These are phyloP conservation scores for Bettongia penicillata DNA, from an alignment of 2,113 vertebrate genomes.

Conservation along the genomic window DNA sequence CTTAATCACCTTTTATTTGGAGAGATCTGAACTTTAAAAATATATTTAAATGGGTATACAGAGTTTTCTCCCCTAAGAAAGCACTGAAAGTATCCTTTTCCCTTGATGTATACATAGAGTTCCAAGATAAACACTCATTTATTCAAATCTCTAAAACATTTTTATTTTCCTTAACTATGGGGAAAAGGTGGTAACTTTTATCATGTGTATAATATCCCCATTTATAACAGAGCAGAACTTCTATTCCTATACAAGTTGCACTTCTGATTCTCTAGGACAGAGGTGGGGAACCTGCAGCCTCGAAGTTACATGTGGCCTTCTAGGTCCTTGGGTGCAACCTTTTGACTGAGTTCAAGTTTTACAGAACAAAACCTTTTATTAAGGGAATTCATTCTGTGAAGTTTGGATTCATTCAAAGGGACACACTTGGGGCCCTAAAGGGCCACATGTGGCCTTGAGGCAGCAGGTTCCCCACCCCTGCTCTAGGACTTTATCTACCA, in stretches of 20 bases:
- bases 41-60: too few relatives aligned
- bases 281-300: too few relatives aligned
- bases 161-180: constrained; percentile 52
- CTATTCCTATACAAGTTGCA: constrained; percentile 43
- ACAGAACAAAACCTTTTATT: too few relatives aligned
- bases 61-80: constrained; percentile 32
- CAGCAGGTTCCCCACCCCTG: too few relatives aligned
- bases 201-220: constrained; percentile 28
- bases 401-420: too few relatives aligned
- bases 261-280: constrained; percentile 39
- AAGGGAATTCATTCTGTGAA: too few relatives aligned
- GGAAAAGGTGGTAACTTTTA: constrained; percentile 37
- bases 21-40: constrained; percentile 29
- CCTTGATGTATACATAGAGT: constrained; percentile 22
- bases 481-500: too few relatives aligned
- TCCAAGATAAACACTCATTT: constrained; percentile 56
- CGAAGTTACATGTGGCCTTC: too few relatives aligned
- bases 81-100: constrained; percentile 56
- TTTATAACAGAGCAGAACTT: constrained; percentile 34
- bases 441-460: too few relatives aligned
- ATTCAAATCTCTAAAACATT: constrained; percentile 60
- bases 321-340: too few relatives aligned
- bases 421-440: too few relatives aligned
- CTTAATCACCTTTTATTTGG: constrained; percentile 13
- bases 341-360: too few relatives aligned